Conservation (phyloP, 2,888 invertebrate genomes). For the Acleris literana region DNA sequence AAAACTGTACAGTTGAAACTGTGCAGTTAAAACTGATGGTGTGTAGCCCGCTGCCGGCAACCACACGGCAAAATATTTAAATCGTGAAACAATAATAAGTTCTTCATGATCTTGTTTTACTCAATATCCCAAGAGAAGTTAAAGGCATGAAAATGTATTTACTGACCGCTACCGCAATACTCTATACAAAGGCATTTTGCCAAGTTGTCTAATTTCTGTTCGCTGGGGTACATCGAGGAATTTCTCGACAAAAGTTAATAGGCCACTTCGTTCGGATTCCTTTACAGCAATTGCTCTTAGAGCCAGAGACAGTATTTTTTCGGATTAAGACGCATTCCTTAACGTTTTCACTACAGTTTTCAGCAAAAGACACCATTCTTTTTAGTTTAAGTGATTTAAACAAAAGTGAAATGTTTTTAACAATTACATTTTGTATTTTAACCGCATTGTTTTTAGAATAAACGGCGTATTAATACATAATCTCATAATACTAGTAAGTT, state of each 20-base stretch:
- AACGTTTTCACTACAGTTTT: slow-evolving; percentile 1
- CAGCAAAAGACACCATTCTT: neutral
- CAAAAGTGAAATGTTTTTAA: too few relatives aligned
- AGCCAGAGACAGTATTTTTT: neutral
- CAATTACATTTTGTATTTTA: too few relatives aligned
- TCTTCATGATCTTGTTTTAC: too few relatives aligned
- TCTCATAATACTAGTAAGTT: too few relatives aligned
- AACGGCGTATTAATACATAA: too few relatives aligned
- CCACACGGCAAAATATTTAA: too few relatives aligned
- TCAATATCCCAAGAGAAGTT: neutral
- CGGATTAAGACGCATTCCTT: slow-evolving; percentile 15
- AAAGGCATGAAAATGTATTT: slow-evolving; percentile 7
- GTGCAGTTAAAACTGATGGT: too few relatives aligned
- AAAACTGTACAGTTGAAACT: too few relatives aligned
- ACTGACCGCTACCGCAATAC: slow-evolving; percentile 4
- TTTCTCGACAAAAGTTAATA: slow-evolving; percentile 9
- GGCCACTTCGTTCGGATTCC: slow-evolving; percentile 14
- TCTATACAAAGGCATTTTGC: slow-evolving; percentile 14
- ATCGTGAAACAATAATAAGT: too few relatives aligned
- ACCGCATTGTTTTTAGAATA: too few relatives aligned
- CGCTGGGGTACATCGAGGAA: slow-evolving; percentile 10
- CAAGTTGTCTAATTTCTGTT: slow-evolving; percentile 18
- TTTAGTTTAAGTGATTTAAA: neutral
- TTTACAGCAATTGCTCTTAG: slow-evolving; percentile 8
- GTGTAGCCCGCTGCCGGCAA: too few relatives aligned